Evolutionary conservation across 2,797 vertebrate genomes (phyloP).

Genomic region (Hemibagrus guttatus): DNA sequence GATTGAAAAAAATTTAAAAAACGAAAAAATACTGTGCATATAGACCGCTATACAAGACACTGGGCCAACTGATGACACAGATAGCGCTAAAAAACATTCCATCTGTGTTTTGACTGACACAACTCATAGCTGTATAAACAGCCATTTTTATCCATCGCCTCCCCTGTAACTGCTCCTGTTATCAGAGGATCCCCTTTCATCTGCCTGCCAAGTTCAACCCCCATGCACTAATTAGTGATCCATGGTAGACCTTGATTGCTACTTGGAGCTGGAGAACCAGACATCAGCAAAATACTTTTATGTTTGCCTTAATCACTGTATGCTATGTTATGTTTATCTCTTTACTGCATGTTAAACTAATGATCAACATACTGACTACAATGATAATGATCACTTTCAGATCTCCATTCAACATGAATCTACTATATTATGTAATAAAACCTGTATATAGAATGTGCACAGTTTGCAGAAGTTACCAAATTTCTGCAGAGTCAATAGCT

Average conservation of each 20-base stretch:
- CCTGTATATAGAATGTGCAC: neutral
- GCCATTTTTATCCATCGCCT: slow-evolving; percentile 28
- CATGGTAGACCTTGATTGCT: slow-evolving; percentile 20
- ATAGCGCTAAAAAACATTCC: neutral
- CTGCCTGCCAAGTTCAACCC: slow-evolving; percentile 59
- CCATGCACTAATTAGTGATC: slow-evolving; percentile 23
- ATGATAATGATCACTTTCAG: neutral
- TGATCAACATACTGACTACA: neutral
- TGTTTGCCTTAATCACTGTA: slow-evolving; percentile 29
- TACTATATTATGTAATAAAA: neutral
- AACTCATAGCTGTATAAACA: slow-evolving; percentile 16
- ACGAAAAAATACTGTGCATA: neutral
- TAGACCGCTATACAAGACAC: slow-evolving; percentile 24
- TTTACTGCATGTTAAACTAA: neutral
- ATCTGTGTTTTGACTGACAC: slow-evolving; percentile 58
- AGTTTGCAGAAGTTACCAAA: too few species aligned
- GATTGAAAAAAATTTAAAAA: neutral
- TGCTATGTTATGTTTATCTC: neutral
- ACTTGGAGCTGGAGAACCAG: slow-evolving; percentile 2
- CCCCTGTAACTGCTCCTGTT: slow-evolving; percentile 50
- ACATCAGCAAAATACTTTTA: neutral
- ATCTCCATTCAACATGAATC: neutral
- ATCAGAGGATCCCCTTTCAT: slow-evolving; percentile 60
- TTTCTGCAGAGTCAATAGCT: too few species aligned
- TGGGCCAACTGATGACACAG: neutral